A percentile compares a stretch with the other conserved stretches of the same genome.
These are phyloP conservation scores for Nematolebias whitei DNA, from an alignment of 2,113 vertebrate species.

Conservation along the genomic window DNA sequence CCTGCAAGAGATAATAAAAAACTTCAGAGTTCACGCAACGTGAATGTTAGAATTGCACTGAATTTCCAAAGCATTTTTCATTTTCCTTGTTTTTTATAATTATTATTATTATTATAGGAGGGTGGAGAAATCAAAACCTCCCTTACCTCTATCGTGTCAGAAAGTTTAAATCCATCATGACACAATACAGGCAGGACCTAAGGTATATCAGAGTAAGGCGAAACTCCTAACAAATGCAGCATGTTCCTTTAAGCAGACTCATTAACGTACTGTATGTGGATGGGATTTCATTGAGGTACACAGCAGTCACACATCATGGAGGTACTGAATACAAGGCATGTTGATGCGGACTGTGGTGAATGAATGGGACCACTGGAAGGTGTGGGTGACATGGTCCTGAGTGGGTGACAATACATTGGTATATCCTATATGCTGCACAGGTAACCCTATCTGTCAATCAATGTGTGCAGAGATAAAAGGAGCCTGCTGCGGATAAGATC, in stretches of 20 bases:
- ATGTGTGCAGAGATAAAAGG: conserved; percentile 60
- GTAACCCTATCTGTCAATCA: conserved; percentile 68
- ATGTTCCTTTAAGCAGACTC: conserved; percentile 9
- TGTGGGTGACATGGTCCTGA: conserved; percentile 57
- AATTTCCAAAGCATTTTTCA: conserved; percentile 77
- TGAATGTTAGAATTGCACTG: conserved; percentile 69
- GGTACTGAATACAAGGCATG: conserved; percentile 47
- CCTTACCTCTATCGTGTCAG: conserved; percentile 59
- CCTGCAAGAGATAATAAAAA: conserved; percentile 47
- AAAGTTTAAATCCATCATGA: conserved; percentile 36
- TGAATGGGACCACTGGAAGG: conserved; percentile 44
- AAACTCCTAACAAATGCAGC: conserved; percentile 60
- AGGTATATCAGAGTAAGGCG: conserved; percentile 74
- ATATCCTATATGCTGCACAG: conserved; percentile 44
- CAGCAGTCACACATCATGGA: conserved; percentile 37
- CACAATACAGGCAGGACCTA: conserved; percentile 74
- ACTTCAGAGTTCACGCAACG: conserved; percentile 82
- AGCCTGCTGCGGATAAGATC: conserved; percentile 49
- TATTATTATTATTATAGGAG: conserved; percentile 41
- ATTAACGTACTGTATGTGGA: conserved; percentile 4
- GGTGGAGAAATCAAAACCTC: conserved; percentile 26
- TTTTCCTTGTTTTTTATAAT: conserved; percentile 38
- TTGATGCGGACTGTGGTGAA: conserved; percentile 19
- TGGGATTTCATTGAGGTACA: conserved; percentile 17
- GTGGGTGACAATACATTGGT: conserved; percentile 48